Base-by-base conservation (phyloP, 2,113 vertebrate genomes). In the Isichthys henryi region DNA sequence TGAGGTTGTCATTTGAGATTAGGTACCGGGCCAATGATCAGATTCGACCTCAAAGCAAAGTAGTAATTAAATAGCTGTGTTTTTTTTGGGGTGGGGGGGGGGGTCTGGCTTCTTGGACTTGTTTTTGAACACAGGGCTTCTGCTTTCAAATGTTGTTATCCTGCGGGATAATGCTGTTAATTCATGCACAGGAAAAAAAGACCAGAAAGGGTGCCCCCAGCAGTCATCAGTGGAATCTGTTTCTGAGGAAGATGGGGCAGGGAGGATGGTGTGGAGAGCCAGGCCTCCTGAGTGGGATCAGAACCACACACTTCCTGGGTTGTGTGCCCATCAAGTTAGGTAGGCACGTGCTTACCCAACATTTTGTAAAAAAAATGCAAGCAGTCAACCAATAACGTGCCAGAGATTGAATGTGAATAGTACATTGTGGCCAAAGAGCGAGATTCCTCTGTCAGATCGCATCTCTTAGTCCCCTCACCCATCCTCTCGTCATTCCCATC, bases 1-100 rank as follows among this genome's bases (percentile, higher is more conserved):
- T 88, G 87, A 17, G 53, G 53, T 88, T 88, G 52, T 62, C 87
- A 66, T 62, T 43, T 88, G 52, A 88, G 52, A 88, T 62, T 62
- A 88, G 56, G 53, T 21, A 35, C 31, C 23, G 56, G 53, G 23
- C 39, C 35, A 88, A 45, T 66, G 52, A 21, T 19, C 49, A 52
- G 86, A 62, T 39, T 43, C 35, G 6, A 88, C 17, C 43, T 88
- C 56, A 39, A 35, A 66, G 53, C 17, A 3, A 11, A 88, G 53
- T 53, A 62, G 35, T 45, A 62, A 88, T 62, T 53, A 88, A 58
- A 66, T 62, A 23, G 45, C 82, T 23, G 45, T 23, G 45, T 45
- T 10, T 48, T 19, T 48, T 19, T 13, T 3, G 39, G 43, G 39
- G n/a, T n/a, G n/a, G 80, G 15, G 43, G 5, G 21, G 82, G 82